Conservation (phyloP, 2,888 invertebrate genomes). For the Cecidostiba fungosa region DNA sequence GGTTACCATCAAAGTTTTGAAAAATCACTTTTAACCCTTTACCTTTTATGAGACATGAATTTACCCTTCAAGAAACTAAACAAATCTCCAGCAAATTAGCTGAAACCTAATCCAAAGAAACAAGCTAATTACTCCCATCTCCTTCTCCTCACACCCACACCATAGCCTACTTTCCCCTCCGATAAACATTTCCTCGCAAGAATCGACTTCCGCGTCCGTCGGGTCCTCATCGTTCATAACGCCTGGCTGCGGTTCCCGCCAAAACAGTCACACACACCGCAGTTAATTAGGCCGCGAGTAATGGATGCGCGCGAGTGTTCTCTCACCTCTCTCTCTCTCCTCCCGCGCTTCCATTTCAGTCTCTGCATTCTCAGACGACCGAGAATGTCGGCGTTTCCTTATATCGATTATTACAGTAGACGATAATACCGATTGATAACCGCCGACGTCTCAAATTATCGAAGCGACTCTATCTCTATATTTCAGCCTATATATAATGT, state of each 20-base stretch:
- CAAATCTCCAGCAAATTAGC: too few species aligned
- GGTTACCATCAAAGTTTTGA: too few species aligned
- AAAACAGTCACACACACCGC: conserved; percentile 18
- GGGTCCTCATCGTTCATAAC: conserved; percentile 32
- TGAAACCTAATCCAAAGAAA: too few species aligned
- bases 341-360: not conserved
- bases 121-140: not conserved
- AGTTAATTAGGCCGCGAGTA: conserved; percentile 42
- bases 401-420: not conserved
- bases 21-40: too few species aligned
- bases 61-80: too few species aligned
- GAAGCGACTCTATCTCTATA: too few species aligned
- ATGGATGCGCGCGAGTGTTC: conserved; percentile 14
- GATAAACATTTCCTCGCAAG: conserved; percentile 9
- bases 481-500: not conserved
- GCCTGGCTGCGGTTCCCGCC: conserved; percentile 5
- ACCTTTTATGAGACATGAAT: too few species aligned
- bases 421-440: not conserved
- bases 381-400: conserved; percentile 23
- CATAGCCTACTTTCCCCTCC: not conserved
- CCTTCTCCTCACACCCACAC: not conserved
- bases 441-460: conserved; percentile 19
- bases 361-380: conserved; percentile 21
- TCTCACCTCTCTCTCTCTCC: not conserved
- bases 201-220: conserved; percentile 32